phyloP scores from a whole-genome alignment of 2,888 invertebrate species.

The Rotaria macrura region DNA sequence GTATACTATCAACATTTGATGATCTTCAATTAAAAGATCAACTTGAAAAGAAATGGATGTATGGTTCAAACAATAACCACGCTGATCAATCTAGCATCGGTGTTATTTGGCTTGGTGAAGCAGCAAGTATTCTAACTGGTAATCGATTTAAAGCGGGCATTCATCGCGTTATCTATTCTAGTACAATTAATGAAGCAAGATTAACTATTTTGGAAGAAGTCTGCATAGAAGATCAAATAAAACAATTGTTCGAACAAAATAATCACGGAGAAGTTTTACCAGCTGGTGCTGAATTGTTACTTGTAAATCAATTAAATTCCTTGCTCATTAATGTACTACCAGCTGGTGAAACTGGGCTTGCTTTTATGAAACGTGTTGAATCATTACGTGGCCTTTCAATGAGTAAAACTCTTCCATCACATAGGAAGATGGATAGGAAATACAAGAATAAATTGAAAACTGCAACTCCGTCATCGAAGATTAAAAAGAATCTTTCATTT shows the following conservation, averaged over 20 bases:
- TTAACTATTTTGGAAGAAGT: background rate
- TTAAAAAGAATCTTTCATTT: background rate
- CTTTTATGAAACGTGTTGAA: background rate
- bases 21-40: background rate
- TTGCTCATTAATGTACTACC: background rate
- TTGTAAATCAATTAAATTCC: background rate
- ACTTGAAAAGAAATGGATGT: background rate
- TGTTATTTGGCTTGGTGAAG: background rate
- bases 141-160: conserved; percentile 2
- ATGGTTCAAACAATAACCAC: background rate
- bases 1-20: background rate
- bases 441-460: no score
- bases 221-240: background rate
- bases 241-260: background rate
- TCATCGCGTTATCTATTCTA: background rate
- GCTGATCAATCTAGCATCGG: background rate
- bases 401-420: background rate
- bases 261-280: background rate
- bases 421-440: background rate
- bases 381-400: background rate
- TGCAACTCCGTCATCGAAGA: background rate
- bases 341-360: background rate
- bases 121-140: background rate
- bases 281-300: background rate
- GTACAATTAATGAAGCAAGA: background rate